These are phyloP conservation scores for Eupelmus urozonus DNA, from an alignment of 2,888 invertebrate species.

Conservation along the genomic window DNA sequence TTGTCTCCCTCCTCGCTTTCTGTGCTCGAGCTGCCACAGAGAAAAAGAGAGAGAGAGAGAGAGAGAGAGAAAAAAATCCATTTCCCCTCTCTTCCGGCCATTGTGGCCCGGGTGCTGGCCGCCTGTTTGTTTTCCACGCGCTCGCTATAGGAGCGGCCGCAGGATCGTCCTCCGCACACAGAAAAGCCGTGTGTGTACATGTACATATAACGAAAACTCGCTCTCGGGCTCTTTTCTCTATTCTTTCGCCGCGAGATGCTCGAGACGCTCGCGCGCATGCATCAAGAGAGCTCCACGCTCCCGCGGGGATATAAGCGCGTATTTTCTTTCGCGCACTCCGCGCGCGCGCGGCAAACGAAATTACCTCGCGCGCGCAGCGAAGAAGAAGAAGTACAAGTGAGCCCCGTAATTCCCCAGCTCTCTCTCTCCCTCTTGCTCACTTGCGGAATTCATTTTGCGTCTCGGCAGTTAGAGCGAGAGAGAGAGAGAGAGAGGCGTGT, in stretches of 20 bases:
- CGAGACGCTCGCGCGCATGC: slow-evolving; percentile 4
- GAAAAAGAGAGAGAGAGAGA: not conserved
- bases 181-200: too few relatives aligned
- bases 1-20: not conserved
- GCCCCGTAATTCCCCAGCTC: slow-evolving; percentile 28
- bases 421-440: not conserved
- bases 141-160: not conserved
- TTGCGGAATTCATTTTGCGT: slow-evolving; percentile 35
- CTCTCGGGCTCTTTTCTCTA: too few relatives aligned
- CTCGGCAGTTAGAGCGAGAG: not conserved
- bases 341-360: slow-evolving; percentile 13
- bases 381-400: slow-evolving; percentile 17
- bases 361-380: slow-evolving; percentile 4
- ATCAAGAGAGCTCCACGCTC: slow-evolving; percentile 8
- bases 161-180: too few relatives aligned
- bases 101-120: slow-evolving; percentile 44
- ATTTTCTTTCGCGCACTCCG: slow-evolving; percentile 12
- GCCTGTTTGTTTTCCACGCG: slow-evolving; percentile 51
- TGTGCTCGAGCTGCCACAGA: not conserved
- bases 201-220: too few relatives aligned
- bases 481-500: slow-evolving; percentile 6
- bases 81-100: slow-evolving; percentile 51
- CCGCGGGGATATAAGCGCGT: not conserved
- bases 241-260: not conserved
- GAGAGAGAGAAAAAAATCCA: slow-evolving; percentile 39